A percentile compares a stretch with the other conserved stretches of the same genome.
These are phyloP conservation scores for Rhea pennata DNA, from an alignment of 2,113 vertebrate species.

Conservation along the genomic window DNA sequence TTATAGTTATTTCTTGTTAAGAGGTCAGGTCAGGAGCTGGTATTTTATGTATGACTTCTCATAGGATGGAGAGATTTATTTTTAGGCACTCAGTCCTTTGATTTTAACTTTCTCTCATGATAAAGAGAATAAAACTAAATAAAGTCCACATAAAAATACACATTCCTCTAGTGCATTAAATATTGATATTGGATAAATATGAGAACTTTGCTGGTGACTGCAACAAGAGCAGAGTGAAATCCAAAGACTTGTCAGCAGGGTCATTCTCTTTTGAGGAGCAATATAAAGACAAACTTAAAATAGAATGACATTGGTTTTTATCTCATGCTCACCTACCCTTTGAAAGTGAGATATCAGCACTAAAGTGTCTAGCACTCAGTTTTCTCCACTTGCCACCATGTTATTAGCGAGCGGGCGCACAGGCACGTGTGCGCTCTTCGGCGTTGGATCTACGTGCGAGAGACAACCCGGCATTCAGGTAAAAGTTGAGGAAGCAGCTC, in stretches of 20 bases:
- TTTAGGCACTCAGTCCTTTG: neutral
- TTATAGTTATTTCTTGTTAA: neutral
- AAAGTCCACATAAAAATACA: neutral
- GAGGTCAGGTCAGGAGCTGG: neutral
- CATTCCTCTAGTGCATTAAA: neutral
- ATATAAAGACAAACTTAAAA: slow-evolving; percentile 6
- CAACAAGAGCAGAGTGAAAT: neutral
- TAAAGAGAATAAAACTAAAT: neutral
- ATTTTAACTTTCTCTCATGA: neutral
- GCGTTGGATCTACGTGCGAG: neutral
- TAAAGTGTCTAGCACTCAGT: neutral
- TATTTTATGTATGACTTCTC: neutral
- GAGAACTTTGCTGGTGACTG: neutral
- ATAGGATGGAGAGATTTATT: neutral
- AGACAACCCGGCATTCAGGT: neutral
- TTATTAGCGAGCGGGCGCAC: neutral
- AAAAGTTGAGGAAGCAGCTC: neutral
- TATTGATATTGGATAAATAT: neutral
- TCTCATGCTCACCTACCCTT: neutral
- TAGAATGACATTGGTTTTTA: neutral
- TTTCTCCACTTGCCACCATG: neutral
- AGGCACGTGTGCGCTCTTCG: rapidly evolving
- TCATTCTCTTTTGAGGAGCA: neutral
- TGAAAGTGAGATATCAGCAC: neutral
- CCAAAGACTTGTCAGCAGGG: neutral